Evolutionary conservation across 2,888 invertebrate genomes (phyloP), one percentile per base, ranked within the genome.

Genomic region (Lysandra coridon): DNA sequence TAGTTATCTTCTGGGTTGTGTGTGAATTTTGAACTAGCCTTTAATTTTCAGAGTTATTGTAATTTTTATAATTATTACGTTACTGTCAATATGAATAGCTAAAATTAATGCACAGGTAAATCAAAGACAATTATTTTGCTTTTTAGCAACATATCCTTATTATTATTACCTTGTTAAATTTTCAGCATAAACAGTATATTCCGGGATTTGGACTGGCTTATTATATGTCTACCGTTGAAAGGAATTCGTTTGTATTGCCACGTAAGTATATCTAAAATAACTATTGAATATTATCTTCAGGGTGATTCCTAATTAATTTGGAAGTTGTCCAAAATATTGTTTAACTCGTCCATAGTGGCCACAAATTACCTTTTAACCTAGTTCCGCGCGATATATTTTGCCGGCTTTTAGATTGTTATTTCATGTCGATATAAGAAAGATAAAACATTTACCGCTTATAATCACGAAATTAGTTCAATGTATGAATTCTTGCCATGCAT

Each of bases 221-320:
- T 23, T 23, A 30, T 30, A 30, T 4, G 12, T 30, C 23, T 74
- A 75, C 12, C 44, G 49, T 23, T 44, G 75, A 75, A 30, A 49
- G 49, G 49, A 23, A 75, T 49, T 49, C 30, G 53, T 23, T 57
- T 57, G 76, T 76, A 57, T 76, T 57, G 53, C 12, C 17, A 4
- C 17, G 57, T 57, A n/a, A n/a, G n/a, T n/a, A 57, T 53, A 33
- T 76, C 76, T 57, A 53, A 76, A 79, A 79, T 79, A 79, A 23
- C 74, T 14, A 74, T 60, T 57, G 23, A 40, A 73, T 33, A 37
- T 76, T 64, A 80, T 75, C 78, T 75, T 75, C 73, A 78, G 80
- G 79, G 77, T 80, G 53, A 40, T 80, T 80, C 79, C 80, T 79
- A 73, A 80, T 78, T 78, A 81, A 79, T 80, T 81, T 81, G 81